Conservation (phyloP, 2,113 vertebrate species). For the Helogale parvula region DNA sequence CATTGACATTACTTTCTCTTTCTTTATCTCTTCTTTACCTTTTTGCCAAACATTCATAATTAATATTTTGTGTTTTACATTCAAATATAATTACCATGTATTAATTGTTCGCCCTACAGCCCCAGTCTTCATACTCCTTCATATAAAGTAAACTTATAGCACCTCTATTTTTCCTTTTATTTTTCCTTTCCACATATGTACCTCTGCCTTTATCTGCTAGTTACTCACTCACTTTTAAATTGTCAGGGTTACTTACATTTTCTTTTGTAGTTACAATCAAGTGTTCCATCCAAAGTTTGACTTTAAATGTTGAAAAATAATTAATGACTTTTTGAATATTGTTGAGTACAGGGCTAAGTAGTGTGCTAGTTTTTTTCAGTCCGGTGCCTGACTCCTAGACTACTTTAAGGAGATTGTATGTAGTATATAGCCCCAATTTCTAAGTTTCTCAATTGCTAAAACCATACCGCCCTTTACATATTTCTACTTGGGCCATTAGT, state of each 20-base stretch:
- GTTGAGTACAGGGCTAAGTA: neutral
- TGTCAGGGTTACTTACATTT: conserved; percentile 9
- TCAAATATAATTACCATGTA: neutral
- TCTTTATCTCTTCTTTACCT: neutral
- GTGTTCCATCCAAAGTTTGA: conserved; percentile 21
- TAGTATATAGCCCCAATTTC: neutral
- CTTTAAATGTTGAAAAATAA: neutral
- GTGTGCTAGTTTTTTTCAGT: neutral
- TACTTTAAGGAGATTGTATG: neutral
- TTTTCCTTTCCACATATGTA: neutral
- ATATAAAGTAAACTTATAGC: neutral
- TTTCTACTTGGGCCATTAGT: neutral
- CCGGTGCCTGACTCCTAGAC: neutral
- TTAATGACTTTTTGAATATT: neutral
- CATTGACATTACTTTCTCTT: neutral
- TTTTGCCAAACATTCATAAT: neutral
- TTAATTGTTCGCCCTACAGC: neutral
- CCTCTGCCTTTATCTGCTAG: neutral
- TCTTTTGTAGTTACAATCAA: neutral
- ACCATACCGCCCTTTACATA: neutral
- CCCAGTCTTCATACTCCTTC: neutral
- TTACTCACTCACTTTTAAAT: conserved; percentile 30
- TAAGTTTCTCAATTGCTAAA: neutral
- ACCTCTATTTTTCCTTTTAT: neutral
- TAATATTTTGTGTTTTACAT: neutral